Base-by-base conservation (phyloP, 2,797 vertebrate species). In the Gadopsis bispinosus region DNA sequence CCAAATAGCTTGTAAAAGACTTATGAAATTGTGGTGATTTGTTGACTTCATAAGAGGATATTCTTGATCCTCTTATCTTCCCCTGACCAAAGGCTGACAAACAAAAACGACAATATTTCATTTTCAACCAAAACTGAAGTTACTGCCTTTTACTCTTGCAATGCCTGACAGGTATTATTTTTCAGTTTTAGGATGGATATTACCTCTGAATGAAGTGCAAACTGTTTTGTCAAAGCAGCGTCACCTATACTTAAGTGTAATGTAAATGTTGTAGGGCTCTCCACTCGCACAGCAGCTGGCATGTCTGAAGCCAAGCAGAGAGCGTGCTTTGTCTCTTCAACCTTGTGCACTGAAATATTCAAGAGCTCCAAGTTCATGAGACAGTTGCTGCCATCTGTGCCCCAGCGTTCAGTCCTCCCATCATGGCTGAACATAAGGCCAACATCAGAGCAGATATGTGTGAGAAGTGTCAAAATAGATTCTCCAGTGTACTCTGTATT, bases 371-470 rank as follows among this genome's bases (percentile, higher is more conserved):
- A 83, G 84, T 91, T 92, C 81, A 89, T 85, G 85, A 92, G 85
- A 88, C 87, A 87, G 78, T 89, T 72, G 75, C 80, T 86, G 77
- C 87, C 91, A 93, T 93, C 91, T 93, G 93, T 80, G 87, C 85
- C 83, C 85, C 75, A 54, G 72, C 59, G 47, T 83, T 90, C 85
- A 91, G 84, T 85, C 86, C 81, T 83, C 72, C 83, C 80, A 81
- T 91, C 87, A 83, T 80, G 85, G 84, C 82, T 63, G 82, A 86
- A 75, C 85, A 90, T 83, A 86, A 91, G 88, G 88, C 87, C 87
- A 87, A 80, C 79, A 92, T 91, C 86, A 89, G 72, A 91, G 72
- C 75, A 87, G 84, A 82, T 83, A 87, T 85, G 76, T 85, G 75
- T 88, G 89, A 87, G 85, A 81, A 58, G 75, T 80, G 88, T 89